Base-by-base conservation (phyloP, 2,113 vertebrate species). In the Taxidea taxus region DNA sequence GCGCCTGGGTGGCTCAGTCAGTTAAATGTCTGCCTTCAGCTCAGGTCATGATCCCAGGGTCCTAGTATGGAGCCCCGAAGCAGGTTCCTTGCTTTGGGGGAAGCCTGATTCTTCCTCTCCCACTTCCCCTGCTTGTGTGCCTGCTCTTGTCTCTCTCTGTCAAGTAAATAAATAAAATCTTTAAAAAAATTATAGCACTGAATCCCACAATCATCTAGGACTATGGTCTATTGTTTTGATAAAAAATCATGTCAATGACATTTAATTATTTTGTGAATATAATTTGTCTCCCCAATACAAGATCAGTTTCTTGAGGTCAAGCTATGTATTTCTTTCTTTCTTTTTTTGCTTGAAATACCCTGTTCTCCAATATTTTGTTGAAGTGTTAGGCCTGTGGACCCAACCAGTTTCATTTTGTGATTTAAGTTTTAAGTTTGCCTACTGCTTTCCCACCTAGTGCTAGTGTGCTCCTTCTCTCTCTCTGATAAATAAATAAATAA, bases 401-500 rank as follows among this genome's bases (percentile, higher is more conserved):
- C 37, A 82, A 27, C 25, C 31, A 95, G 16, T 68, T 96, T 96
- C 18, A 77, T 94, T 96, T 94, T 87, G 87, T 96, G 85, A 68
- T 37, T 94, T 94, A 77, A 97, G 62, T 84, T 97, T 91, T 58
- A 84, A 91, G 91, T 62, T 12, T 62, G 29, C 62, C 29, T 64
- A 6, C 62, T 6, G 29, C 60, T 64, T 64, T 6, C 29, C 27
- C 29, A 31, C 62, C 29, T 31, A 14, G 12, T 29, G 62, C 62
- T 64, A 64, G 62, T 23, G 21, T 0, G 56, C 56, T 23, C 56
- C 16, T 54, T 62, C 60, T 62, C 60, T 27, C 25, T 64, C 29
- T 64, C 62, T 64, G 29, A 31, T 6, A 64, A 31, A 64, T 31
- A 60, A 60, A 60, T 27, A 60, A 60, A 60, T 60, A 27, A 60